Evolutionary conservation across 2,888 invertebrate genomes (phyloP), one percentile per base, ranked within the genome.

Genomic region (Druceiella hillmani): DNA sequence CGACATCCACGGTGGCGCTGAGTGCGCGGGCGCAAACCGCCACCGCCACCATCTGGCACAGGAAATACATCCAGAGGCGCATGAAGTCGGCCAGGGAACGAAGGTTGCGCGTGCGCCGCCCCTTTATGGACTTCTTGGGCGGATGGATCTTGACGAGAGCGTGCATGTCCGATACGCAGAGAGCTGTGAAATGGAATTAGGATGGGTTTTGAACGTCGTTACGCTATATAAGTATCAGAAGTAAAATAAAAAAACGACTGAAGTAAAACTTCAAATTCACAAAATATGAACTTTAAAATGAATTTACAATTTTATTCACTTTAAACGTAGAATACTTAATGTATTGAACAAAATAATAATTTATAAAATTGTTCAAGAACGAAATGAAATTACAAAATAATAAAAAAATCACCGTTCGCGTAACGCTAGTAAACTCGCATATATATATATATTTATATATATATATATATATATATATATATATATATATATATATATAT

Each of bases 1-100:
- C 75, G 45, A 78, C 78, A 50, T 79, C 78, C 4, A 79, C 72
- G 1, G 78, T 78, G 2, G 78, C 78, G 41, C 77, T 78, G 11
- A 79, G 65, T 11, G 78, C 70, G 43, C 79, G 62, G 7, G 78
- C 78, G 48, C 77, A 78, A 1, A 78, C 74, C 1, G 78, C 78
- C 13, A 76, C 74, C 2, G 78, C 77, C 13, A 75, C 74, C 44
- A 79, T 52, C 47, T 76, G 72, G 2, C 75, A 74, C 17, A 79
- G 62, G 48, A 78, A 72, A 15, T 68, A 66, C 60, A 76, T 64
- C 79, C 79, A 79, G 57, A 76, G 66, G 3, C 70, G 66, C 60
- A 76, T 66, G 52, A 78, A 78, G 50, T 74, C 71, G 5, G 72
- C 62, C 36, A 75, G 66, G 6, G 76, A 74, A 4, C 68, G 61